Evolutionary conservation across 2,113 vertebrate genomes (phyloP).

Genomic region (Motacilla alba): DNA sequence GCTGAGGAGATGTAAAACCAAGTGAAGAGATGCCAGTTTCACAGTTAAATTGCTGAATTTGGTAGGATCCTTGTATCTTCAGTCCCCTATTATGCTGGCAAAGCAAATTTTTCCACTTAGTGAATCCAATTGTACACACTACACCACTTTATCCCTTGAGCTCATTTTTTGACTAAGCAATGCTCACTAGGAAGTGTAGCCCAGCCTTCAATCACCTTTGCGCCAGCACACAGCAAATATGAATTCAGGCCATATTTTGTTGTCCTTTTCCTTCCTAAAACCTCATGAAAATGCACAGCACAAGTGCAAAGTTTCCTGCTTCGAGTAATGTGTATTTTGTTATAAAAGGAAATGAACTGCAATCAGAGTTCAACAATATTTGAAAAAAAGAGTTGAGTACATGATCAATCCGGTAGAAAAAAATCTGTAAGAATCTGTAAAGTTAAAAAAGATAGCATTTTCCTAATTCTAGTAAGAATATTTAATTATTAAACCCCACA

Average conservation of each 20-base stretch:
- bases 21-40: constrained; percentile 12
- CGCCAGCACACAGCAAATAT: neutral
- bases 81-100: neutral
- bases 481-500: neutral
- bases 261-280: neutral
- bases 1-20: neutral
- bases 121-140: neutral
- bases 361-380: neutral
- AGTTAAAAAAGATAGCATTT: neutral
- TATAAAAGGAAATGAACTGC: neutral
- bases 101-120: constrained; percentile 32
- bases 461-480: neutral
- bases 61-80: neutral
- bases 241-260: neutral
- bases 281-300: neutral
- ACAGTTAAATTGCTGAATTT: neutral
- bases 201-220: neutral
- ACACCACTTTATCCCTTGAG: neutral
- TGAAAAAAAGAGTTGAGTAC: neutral
- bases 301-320: neutral
- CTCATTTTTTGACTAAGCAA: neutral
- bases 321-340: neutral
- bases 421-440: neutral
- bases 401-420: neutral
- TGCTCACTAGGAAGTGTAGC: neutral